Evolutionary conservation across 2,888 invertebrate species (phyloP), one percentile per base, ranked within the genome.

Genomic region (Acanthosoma haemorrhoidale): DNA sequence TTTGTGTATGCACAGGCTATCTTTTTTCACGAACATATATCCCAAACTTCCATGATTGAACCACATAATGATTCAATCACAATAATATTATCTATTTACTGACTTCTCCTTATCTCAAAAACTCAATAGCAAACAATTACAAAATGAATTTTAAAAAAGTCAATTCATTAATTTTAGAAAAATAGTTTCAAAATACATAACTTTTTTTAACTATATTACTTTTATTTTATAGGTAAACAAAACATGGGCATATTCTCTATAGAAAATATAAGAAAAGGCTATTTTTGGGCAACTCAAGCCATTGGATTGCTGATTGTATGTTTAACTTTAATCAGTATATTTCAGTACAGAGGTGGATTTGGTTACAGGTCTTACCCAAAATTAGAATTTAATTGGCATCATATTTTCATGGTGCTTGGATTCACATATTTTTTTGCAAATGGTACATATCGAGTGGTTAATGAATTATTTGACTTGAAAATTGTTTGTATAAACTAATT

Each of bases 301-400:
- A 69, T 84, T 36, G 88, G 88, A 1, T 77, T 80, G 1, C 75
- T 84, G 16, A 77, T 84, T n/a, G 78, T 88, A n/a, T 78, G 85
- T 8, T 77, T 87, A 51, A 83, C 87, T n/a, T 80, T 83, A 1
- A 80, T 87, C 58, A 90, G 90, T 90, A 83, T 85, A 76, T 80
- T 83, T 1, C 78, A 83, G 41, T 85, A 79, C 76, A 68, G 84
- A 57, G 84, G 84, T 9, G 91, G 91, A 9, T 86, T 90, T 75
- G 84, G 85, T 0, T 91, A 91, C 86, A 81, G 81, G 3, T 84
- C 83, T 29, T 78, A 85, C 77, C 86, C 87, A 3, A 75, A 69
- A 1, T 78, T 83, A 21, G 84, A 92, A 79, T 94, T 94, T 78
- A 91, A 92, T 80, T 94, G 92, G 87, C 94, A 94, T 81, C 94